Evolutionary conservation across 2,888 invertebrate species (phyloP).

Genomic region (Odontomyia ornata): DNA sequence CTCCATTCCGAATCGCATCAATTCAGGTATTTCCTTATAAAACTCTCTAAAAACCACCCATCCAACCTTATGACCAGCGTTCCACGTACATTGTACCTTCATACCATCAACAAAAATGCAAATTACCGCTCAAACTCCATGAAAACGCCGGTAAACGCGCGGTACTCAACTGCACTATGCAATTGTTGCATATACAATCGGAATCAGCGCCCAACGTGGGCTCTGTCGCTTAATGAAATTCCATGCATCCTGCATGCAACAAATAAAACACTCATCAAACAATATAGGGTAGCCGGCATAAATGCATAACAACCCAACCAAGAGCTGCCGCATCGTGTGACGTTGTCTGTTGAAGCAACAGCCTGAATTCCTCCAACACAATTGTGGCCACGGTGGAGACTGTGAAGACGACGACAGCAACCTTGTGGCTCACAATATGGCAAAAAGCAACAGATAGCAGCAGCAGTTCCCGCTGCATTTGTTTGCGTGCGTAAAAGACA

Average conservation of each 20-base stretch:
- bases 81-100: no score
- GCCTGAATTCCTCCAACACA: neutral
- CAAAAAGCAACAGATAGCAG: slow-evolving; percentile 40
- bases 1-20: no score
- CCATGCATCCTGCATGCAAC: no score
- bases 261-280: neutral
- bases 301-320: neutral
- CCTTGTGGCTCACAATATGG: neutral
- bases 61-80: neutral
- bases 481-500: neutral
- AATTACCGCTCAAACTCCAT: no score
- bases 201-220: neutral
- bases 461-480: slow-evolving; percentile 3
- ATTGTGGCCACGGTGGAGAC: neutral
- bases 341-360: neutral
- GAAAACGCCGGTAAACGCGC: no score
- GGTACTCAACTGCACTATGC: no score
- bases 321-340: neutral
- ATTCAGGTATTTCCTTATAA: no score
- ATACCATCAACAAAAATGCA: no score
- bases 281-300: neutral
- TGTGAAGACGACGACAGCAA: no score
- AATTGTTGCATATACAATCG: neutral
- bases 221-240: neutral
- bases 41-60: neutral